Percentiles rank a stretch among this genome's conserved stretches.
Evolutionary conservation across 2,888 invertebrate genomes (phyloP).

Genomic region (Campoplex capitator): DNA sequence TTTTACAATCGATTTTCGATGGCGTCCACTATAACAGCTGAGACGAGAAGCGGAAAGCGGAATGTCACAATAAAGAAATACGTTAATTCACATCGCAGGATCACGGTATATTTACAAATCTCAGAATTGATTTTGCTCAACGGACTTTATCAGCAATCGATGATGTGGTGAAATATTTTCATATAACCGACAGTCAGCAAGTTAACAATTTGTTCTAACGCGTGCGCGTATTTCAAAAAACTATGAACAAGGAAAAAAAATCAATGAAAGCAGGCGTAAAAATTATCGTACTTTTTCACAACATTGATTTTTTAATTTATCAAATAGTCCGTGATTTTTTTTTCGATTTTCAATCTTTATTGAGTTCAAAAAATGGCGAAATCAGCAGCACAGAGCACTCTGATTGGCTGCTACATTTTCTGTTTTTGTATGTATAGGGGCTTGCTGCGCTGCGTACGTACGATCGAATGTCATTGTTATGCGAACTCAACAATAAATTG

Average conservation of each 20-base stretch:
- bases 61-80: not conserved
- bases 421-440: not conserved
- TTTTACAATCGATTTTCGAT: not conserved
- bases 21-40: not conserved
- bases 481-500: slow-evolving; percentile 10
- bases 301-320: too few species aligned
- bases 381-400: not conserved
- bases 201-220: not conserved
- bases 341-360: not conserved
- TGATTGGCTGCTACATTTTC: not conserved
- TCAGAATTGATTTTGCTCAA: too few species aligned
- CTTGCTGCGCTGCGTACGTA: not conserved
- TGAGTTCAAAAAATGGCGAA: not conserved
- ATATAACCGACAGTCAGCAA: not conserved
- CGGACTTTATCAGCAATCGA: not conserved
- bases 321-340: not conserved
- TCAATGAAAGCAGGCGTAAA: too few species aligned
- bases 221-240: too few species aligned
- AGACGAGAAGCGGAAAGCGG: not conserved
- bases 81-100: not conserved
- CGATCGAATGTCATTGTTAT: slow-evolving; percentile 34
- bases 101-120: too few species aligned
- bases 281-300: too few species aligned
- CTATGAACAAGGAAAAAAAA: too few species aligned
- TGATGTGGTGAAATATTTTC: not conserved